phyloP scores from a whole-genome alignment of 2,113 vertebrate species.

The Planiliza haematocheilus region DNA sequence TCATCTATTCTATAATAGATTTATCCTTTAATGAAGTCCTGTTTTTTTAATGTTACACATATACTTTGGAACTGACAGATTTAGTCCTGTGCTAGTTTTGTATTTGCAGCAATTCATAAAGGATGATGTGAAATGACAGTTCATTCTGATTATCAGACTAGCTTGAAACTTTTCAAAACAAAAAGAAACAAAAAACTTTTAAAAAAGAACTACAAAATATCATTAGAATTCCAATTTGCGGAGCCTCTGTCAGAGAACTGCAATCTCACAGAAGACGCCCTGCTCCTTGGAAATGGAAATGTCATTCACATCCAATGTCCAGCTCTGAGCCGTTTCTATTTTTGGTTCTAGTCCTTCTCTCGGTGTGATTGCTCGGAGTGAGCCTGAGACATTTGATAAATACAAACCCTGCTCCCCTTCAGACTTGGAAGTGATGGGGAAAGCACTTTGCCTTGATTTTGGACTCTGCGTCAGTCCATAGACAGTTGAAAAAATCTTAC shows the following conservation, averaged over 20 bases:
- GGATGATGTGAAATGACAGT: constrained; percentile 8
- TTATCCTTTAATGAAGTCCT: no score
- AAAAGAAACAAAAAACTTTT: constrained; percentile 23
- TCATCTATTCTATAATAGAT: background rate
- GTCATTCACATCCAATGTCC: constrained; percentile 63
- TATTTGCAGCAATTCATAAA: background rate
- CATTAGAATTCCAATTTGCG: constrained; percentile 54
- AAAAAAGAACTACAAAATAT: constrained; percentile 21
- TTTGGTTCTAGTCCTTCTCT: constrained; percentile 54
- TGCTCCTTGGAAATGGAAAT: constrained; percentile 67
- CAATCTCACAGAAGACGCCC: constrained; percentile 41
- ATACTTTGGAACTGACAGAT: no score
- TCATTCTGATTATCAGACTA: constrained; percentile 12
- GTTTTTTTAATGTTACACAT: no score
- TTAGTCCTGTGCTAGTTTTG: background rate
- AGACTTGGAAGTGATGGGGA: constrained; percentile 22
- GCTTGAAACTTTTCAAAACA: constrained; percentile 1
- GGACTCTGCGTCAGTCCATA: constrained; percentile 26
- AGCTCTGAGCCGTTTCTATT: constrained; percentile 62
- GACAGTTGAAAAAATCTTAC: constrained; percentile 27
- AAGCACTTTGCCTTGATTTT: constrained; percentile 15
- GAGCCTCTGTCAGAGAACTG: constrained; percentile 38
- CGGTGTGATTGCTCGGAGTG: constrained; percentile 50
- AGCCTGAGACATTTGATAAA: constrained; percentile 64
- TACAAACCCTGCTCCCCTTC: constrained; percentile 34